Base-by-base conservation (phyloP, 2,888 invertebrate genomes). In the Dryococelus australis region DNA sequence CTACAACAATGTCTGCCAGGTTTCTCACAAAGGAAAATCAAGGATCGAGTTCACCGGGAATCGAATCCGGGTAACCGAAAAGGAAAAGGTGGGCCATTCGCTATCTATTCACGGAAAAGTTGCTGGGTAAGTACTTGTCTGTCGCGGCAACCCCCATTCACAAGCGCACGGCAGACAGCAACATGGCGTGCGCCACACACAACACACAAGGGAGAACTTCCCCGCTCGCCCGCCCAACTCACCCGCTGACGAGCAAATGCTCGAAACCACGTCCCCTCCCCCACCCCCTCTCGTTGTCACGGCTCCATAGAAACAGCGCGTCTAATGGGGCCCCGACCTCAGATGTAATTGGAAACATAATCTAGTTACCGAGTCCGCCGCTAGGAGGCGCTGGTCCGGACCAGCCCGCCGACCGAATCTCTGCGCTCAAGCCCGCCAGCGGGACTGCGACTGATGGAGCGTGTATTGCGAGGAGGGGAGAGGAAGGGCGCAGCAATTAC, bases 321-420 rank as follows among this genome's bases (percentile, higher is more conserved):
- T n/a, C 65, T 65, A 65, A 65, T 65, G 65, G 65, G 65, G 65
- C 24, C 65, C 65, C 65, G 24, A 65, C 65, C 65, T 65, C 65
- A 65, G 65, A 65, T 65, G 65, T 65, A 65, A 65, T 65, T 65
- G 65, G 65, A 65, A 65, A 65, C 65, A 16, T 65, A 65, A 65
- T 65, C 65, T 65, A 65, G 65, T 65, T 65, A 65, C 65, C 8
- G 65, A 24, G 65, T 65, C 65, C n/a, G 65, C 65, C 20, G 65
- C 65, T 65, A 65, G 65, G n/a, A 24, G 65, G 2, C n/a, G 65
- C 65, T 20, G 13, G 65, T 20, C 65, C 65, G 65, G 47, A 47
- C 16, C 47, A 13, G 12, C 8, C 65, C 24, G 65, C 24, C 65
- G 65, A 20, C 65, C 0, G n/a, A 65, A 65, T 65, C 65, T 65